Evolutionary conservation across 2,888 invertebrate species (phyloP).

Genomic region (Aspidapion aeneum): DNA sequence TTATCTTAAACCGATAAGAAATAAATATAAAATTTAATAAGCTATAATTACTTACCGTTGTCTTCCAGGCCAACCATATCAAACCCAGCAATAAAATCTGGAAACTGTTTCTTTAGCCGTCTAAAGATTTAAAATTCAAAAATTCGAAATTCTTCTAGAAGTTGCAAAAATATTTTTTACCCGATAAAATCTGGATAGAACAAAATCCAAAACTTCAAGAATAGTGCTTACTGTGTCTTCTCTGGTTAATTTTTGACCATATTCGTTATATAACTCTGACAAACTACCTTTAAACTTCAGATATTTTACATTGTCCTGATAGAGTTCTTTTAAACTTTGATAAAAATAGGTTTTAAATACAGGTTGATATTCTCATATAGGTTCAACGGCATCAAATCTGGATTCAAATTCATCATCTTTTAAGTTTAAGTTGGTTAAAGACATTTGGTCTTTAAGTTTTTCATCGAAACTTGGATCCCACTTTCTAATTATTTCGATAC

Average conservation of each 20-base stretch:
- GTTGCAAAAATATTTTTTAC: constrained; percentile 62
- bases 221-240: background rate
- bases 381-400: too few relatives aligned
- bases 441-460: background rate
- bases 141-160: constrained; percentile 40
- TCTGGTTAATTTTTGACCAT: too few relatives aligned
- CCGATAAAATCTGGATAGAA: constrained; percentile 58
- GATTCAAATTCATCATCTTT: too few relatives aligned
- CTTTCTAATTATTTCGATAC: background rate
- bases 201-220: constrained; percentile 46
- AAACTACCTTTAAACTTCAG: constrained; percentile 56
- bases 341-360: constrained; percentile 55
- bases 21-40: too few relatives aligned
- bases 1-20: too few relatives aligned
- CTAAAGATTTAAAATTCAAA: constrained; percentile 25
- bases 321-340: constrained; percentile 53
- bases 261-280: constrained; percentile 49
- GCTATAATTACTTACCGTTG: constrained; percentile 50
- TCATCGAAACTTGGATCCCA: background rate
- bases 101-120: constrained; percentile 34
- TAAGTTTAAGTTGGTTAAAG: background rate
- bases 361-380: too few relatives aligned
- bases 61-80: constrained; percentile 82
- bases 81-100: constrained; percentile 69
- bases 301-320: constrained; percentile 61